Base-by-base conservation (phyloP, 1,140 invertebrate species). In the Cydia fagiglandana region DNA sequence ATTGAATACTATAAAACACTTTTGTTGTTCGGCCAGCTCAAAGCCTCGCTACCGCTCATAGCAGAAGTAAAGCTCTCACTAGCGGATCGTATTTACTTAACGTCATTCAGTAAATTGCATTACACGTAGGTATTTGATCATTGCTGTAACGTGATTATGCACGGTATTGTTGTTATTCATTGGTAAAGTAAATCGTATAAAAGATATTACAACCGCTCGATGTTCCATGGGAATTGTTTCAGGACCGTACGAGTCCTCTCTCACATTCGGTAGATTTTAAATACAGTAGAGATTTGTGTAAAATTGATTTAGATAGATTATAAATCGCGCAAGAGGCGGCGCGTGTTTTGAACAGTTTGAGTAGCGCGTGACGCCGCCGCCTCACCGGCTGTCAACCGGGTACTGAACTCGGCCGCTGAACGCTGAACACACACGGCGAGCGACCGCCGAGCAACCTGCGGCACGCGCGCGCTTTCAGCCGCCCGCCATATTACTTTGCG, bases 371-470 rank as follows among this genome's bases (percentile, higher is more conserved):
- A 88, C 89, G 85, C 91, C 86, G 86, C 91, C 91, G 87, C 89
- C 89, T 91, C 89, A 81, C 89, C 89, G 89, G 89, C 88, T 91
- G 87, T 90, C 87, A 91, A 90, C 91, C 89, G 88, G 89, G 88
- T 91, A 92, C 91, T 92, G 86, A 92, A 89, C 88, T 87, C 83
- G 73, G 76, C 84, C 83, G 82, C 84, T 73, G 80, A 78, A 83
- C 84, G 83, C 75, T 70, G 61, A 47, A 77, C 74, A 78, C 74
- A 78, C 76, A 80, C 75, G 75, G 74, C 73, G 77, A 76, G 75
- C 75, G 82, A 84, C 79, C 79, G 79, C 76, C 81, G 64, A 66
- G 64, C 79, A 77, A 76, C 77, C 81, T 78, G 74, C 80, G 78
- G 79, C 81, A 83, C 83, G 82, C 81, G 79, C 82, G 77, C 81